These are phyloP conservation scores for Carcinoscorpius rotundicauda DNA, from an alignment of 1,140 invertebrate genomes.

Conservation along the genomic window DNA sequence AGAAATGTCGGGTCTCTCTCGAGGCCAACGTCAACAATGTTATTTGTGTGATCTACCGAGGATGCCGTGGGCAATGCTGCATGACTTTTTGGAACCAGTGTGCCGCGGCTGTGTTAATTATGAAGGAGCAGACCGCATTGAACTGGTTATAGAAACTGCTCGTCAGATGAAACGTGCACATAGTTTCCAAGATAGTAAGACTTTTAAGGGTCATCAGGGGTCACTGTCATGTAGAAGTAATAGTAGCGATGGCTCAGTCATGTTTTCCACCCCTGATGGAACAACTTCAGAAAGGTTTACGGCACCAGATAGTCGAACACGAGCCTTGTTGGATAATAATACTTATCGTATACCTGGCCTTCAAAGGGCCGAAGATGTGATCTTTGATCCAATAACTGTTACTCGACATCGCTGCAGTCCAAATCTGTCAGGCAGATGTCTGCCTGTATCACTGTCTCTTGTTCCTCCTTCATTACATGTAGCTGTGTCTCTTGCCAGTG, in stretches of 20 bases:
- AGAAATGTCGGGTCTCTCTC: slow-evolving; percentile 18
- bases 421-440: slow-evolving; percentile 1
- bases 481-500: neutral
- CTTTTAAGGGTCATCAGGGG: neutral
- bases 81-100: slow-evolving; percentile 94
- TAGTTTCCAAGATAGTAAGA: slow-evolving; percentile 29
- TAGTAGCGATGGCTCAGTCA: neutral
- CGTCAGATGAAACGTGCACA: slow-evolving; percentile 80
- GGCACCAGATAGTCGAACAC: neutral
- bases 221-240: neutral
- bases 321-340: slow-evolving; percentile 14
- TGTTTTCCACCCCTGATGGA: neutral
- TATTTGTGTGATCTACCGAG: slow-evolving; percentile 97
- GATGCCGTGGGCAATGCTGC: slow-evolving; percentile 98
- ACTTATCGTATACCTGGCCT: slow-evolving; percentile 7
- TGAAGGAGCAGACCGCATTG: slow-evolving; percentile 94
- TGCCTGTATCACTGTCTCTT: slow-evolving; percentile 4
- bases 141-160: slow-evolving; percentile 84
- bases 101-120: slow-evolving; percentile 99
- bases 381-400: slow-evolving; percentile 6
- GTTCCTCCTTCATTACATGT: slow-evolving; percentile 5
- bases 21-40: slow-evolving; percentile 80
- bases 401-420: slow-evolving; percentile 14
- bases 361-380: slow-evolving; percentile 1
- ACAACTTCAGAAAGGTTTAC: slow-evolving; percentile 2